Evolutionary conservation across 2,888 invertebrate species (phyloP).

Genomic region (Andricus quercusramuli): DNA sequence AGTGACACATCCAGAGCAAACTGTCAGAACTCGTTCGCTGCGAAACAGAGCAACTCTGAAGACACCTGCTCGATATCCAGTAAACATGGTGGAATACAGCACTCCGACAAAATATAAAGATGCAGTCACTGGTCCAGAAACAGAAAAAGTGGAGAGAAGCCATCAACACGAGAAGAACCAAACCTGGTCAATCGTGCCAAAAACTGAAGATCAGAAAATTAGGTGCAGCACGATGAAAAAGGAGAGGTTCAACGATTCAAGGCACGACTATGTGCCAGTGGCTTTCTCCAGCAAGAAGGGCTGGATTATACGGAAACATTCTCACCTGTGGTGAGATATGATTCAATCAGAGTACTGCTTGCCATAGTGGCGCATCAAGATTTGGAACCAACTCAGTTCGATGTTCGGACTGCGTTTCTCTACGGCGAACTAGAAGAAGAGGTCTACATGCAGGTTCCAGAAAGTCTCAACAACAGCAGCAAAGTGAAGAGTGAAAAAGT

Average conservation of each 20-base stretch:
- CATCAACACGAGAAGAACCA: slow-evolving; percentile 42
- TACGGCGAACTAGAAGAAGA: neutral
- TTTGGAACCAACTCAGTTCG: slow-evolving; percentile 43
- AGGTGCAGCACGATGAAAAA: too few species aligned
- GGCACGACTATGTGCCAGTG: slow-evolving; percentile 43
- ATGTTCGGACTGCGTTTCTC: slow-evolving; percentile 44
- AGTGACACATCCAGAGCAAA: too few species aligned
- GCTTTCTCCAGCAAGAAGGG: slow-evolving; percentile 42
- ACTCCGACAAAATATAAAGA: too few species aligned
- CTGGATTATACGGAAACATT: slow-evolving; percentile 48
- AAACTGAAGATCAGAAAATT: too few species aligned
- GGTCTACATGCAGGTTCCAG: too few species aligned
- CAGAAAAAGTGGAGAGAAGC: slow-evolving; percentile 42
- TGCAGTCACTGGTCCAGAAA: slow-evolving; percentile 14
- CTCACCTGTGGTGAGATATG: slow-evolving; percentile 45
- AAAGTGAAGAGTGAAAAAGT: too few species aligned
- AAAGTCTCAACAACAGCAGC: too few species aligned
- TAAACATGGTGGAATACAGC: too few species aligned
- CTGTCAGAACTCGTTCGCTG: too few species aligned
- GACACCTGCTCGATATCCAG: too few species aligned
- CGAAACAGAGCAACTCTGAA: too few species aligned
- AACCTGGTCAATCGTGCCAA: slow-evolving; percentile 11
- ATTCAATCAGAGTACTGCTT: slow-evolving; percentile 44
- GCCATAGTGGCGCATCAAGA: slow-evolving; percentile 39
- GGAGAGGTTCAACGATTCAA: too few species aligned